These are phyloP conservation scores for Agrypnus murinus DNA, from an alignment of 2,888 invertebrate genomes.

Conservation along the genomic window DNA sequence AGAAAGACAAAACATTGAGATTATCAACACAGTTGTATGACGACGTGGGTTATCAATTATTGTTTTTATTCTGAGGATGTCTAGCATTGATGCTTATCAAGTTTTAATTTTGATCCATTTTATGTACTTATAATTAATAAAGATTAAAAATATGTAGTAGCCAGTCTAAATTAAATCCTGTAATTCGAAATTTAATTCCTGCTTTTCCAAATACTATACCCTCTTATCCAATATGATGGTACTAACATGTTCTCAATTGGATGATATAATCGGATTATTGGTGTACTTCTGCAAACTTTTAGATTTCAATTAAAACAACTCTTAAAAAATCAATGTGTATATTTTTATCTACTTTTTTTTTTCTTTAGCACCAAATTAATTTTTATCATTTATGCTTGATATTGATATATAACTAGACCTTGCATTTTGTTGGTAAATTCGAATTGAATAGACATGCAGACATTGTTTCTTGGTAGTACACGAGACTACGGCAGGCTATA, in stretches of 20 bases:
- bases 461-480: too few relatives aligned
- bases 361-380: too few relatives aligned
- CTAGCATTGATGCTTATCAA: slow-evolving; percentile 24
- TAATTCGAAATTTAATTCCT: slow-evolving; percentile 43
- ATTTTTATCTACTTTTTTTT: too few relatives aligned
- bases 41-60: slow-evolving; percentile 25
- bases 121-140: background rate
- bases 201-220: slow-evolving; percentile 45
- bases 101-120: background rate
- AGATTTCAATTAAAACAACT: too few relatives aligned
- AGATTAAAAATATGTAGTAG: slow-evolving; percentile 52
- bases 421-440: too few relatives aligned
- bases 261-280: slow-evolving; percentile 46
- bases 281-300: slow-evolving; percentile 29
- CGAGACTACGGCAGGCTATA: too few relatives aligned
- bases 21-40: slow-evolving; percentile 15
- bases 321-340: too few relatives aligned
- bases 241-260: slow-evolving; percentile 60
- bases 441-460: too few relatives aligned
- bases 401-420: too few relatives aligned
- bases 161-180: slow-evolving; percentile 62
- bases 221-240: slow-evolving; percentile 50
- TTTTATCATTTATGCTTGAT: too few relatives aligned
- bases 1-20: slow-evolving; percentile 29
- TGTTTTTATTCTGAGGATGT: slow-evolving; percentile 8